Conservation (phyloP, 2,888 invertebrate genomes). For the Cephus pygmeus region DNA sequence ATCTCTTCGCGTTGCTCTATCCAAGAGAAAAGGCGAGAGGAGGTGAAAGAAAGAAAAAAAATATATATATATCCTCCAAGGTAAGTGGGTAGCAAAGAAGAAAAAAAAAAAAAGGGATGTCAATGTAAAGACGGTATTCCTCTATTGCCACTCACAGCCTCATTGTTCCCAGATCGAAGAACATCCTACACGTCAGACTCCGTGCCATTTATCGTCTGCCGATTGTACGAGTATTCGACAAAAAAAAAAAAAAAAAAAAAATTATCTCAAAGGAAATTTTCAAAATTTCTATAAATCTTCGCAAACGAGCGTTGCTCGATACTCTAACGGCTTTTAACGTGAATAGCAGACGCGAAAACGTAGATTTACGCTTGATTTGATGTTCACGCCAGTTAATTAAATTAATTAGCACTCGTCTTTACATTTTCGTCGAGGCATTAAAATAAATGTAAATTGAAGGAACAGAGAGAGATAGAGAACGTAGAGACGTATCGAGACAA, state of each 20-base stretch:
- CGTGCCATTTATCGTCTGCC: not conserved
- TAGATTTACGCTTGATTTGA: not conserved
- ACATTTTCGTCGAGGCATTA: not conserved
- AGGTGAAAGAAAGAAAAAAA: not conserved
- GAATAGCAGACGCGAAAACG: not conserved
- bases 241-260: too few species aligned
- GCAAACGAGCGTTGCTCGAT: too few species aligned
- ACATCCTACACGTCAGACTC: not conserved
- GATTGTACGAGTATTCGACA: not conserved
- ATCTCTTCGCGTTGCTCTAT: slow-evolving; percentile 40
- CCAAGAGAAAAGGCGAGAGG: not conserved
- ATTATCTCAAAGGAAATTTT: not conserved
- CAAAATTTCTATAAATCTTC: not conserved
- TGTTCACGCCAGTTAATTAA: not conserved
- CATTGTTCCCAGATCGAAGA: not conserved
- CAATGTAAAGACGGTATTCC: not conserved
- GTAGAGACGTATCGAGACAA: too few species aligned
- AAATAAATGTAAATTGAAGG: not conserved
- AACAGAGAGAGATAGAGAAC: slow-evolving; percentile 3
- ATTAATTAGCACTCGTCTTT: not conserved
- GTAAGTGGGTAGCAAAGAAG: not conserved
- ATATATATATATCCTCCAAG: not conserved
- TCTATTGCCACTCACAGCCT: not conserved
- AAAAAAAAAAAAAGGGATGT: not conserved
- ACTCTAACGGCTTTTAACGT: too few species aligned